Evolutionary conservation across 2,888 invertebrate genomes (phyloP), one percentile per base, ranked within the genome.

Genomic region (Parnassius apollo): DNA sequence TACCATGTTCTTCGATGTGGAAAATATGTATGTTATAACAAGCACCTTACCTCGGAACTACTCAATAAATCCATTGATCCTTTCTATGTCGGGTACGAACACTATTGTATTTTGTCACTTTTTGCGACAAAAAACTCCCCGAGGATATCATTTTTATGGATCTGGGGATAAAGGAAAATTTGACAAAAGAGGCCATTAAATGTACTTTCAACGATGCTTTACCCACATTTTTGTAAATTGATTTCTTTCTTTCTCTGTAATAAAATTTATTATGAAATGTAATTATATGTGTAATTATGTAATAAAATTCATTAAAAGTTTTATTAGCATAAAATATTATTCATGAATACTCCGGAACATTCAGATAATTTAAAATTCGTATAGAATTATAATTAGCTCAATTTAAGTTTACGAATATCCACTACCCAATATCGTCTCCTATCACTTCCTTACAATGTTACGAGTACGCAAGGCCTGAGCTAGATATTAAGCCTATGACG

Each of bases 11-110:
- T 22, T n/a, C 64, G 64, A 64, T 57, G 59, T 56, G 57, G 64
- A 64, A 57, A 64, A 64, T 64, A 64, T 60, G 51, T 59, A 57
- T 57, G 59, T 64, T 64, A 57, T 64, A 64, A 64, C 59, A 64
- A 64, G 64, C 64, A 60, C 56, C 64, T 64, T 57, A 55, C 52
- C 42, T 56, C 63, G 55, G 56, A 56, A 57, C 59, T 52, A 56
- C 64, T 64, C 59, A 52, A 64, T 64, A 64, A 64, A 64, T 60
- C 64, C 52, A 59, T 64, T 57, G 25, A 57, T 59, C 58, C 59
- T 57, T 64, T 64, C 56, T 58, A 22, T 51, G 52, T 51, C 44
- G 42, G 22, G 49, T 13, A 12, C n/a, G 58, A 56, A 59, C 51
- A 48, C 63, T 56, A 56, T 64, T 59, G 56, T 64, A 57, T 59